These are phyloP conservation scores for Rhabdophis nuchalis DNA, from an alignment of 2,797 vertebrate genomes.

Conservation along the genomic window DNA sequence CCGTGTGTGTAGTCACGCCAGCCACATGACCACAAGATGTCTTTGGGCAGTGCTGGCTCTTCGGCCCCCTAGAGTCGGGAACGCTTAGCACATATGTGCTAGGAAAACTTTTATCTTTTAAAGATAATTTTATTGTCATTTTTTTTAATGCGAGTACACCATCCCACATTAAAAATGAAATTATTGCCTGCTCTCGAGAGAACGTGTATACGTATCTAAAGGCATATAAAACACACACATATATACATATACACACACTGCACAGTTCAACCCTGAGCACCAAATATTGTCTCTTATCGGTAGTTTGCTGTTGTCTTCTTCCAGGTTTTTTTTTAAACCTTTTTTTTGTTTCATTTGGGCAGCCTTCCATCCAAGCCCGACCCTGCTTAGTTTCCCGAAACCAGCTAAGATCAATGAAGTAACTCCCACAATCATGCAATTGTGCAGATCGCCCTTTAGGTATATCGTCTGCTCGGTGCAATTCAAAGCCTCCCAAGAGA, in stretches of 20 bases:
- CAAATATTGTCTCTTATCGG: neutral
- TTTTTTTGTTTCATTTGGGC: neutral
- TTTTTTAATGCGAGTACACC: too few relatives aligned
- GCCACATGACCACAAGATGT: too few relatives aligned
- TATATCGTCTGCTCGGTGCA: neutral
- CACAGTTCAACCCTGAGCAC: neutral
- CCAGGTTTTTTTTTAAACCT: neutral
- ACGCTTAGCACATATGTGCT: too few relatives aligned
- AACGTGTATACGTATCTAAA: too few relatives aligned
- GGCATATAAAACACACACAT: too few relatives aligned
- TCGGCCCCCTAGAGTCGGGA: too few relatives aligned
- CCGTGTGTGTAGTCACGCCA: too few relatives aligned
- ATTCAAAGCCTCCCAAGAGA: neutral
- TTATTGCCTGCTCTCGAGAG: too few relatives aligned
- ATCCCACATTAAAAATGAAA: too few relatives aligned
- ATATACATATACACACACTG: fast-evolving
- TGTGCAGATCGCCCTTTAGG: neutral
- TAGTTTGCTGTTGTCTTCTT: neutral
- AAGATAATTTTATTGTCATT: too few relatives aligned
- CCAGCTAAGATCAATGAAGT: neutral
- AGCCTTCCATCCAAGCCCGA: neutral
- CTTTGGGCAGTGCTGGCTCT: too few relatives aligned
- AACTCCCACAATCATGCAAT: neutral
- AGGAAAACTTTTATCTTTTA: too few relatives aligned
- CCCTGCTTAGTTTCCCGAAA: neutral